Percentiles rank a stretch among this genome's conserved stretches.
phyloP scores from a whole-genome alignment of 1,140 invertebrate genomes.

The Rhopalosiphum padi region DNA sequence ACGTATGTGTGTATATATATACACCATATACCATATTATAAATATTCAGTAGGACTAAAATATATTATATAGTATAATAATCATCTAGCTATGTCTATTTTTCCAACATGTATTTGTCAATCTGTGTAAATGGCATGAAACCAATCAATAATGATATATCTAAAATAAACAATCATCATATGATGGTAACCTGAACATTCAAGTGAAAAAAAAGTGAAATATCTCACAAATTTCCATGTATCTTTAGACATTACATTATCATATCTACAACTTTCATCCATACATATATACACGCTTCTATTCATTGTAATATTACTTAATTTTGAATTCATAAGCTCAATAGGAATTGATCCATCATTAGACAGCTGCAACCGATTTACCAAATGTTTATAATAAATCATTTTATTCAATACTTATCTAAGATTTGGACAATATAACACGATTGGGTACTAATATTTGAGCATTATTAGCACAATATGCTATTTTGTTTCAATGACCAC shows the following conservation, averaged over 20 bases:
- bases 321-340: neutral
- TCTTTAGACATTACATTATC: neutral
- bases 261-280: neutral
- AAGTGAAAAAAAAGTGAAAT: too few relatives aligned
- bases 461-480: conserved; percentile 32
- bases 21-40: neutral
- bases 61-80: neutral
- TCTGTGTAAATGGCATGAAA: neutral
- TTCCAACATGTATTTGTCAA: neutral
- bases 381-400: conserved; percentile 24
- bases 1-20: neutral
- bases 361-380: neutral
- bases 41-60: neutral
- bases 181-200: too few relatives aligned
- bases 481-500: neutral
- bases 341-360: neutral
- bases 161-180: too few relatives aligned
- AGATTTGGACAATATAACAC: conserved; percentile 26
- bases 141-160: too few relatives aligned
- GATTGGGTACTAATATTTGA: conserved; percentile 48
- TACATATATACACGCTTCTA: neutral
- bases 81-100: neutral
- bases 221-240: neutral
- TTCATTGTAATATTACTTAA: neutral
- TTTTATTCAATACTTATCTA: conserved; percentile 33